These are phyloP conservation scores for Tenebrio molitor DNA, from an alignment of 1,140 invertebrate genomes.

Conservation along the genomic window DNA sequence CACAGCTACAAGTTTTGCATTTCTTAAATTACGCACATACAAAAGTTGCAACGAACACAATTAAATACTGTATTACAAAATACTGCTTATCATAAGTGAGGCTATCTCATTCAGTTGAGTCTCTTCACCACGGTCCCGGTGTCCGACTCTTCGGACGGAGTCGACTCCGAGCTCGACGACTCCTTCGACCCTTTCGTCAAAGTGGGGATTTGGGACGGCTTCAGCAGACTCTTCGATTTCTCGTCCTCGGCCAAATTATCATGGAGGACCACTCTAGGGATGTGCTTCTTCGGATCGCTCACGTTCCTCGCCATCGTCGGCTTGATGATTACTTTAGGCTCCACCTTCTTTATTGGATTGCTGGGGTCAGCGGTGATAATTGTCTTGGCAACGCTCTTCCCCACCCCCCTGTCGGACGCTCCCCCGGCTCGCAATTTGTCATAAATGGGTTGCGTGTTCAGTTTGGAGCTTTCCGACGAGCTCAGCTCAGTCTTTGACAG, in stretches of 20 bases:
- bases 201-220: conserved; percentile 61
- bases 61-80: conserved; percentile 49
- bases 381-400: conserved; percentile 53
- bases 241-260: conserved; percentile 51
- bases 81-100: conserved; percentile 17
- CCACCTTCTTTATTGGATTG: conserved; percentile 59
- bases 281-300: conserved; percentile 55
- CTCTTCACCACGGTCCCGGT: conserved; percentile 65
- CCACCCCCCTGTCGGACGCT: not conserved
- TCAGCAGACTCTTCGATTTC: conserved; percentile 24
- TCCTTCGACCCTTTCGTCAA: conserved; percentile 58
- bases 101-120: conserved; percentile 13
- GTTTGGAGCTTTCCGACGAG: conserved; percentile 35
- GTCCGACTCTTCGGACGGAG: conserved; percentile 63
- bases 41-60: conserved; percentile 47
- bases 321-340: conserved; percentile 64
- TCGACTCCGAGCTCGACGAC: conserved; percentile 62
- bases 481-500: conserved; percentile 41
- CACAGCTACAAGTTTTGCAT: not conserved
- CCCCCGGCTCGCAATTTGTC: conserved; percentile 52
- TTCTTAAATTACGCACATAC: conserved; percentile 7
- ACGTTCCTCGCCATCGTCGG: conserved; percentile 57
- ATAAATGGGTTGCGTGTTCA: conserved; percentile 57
- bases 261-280: conserved; percentile 60
- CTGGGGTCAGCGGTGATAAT: conserved; percentile 59